Evolutionary conservation across 2,113 vertebrate genomes (phyloP).

Genomic region (Callaeas wilsoni): DNA sequence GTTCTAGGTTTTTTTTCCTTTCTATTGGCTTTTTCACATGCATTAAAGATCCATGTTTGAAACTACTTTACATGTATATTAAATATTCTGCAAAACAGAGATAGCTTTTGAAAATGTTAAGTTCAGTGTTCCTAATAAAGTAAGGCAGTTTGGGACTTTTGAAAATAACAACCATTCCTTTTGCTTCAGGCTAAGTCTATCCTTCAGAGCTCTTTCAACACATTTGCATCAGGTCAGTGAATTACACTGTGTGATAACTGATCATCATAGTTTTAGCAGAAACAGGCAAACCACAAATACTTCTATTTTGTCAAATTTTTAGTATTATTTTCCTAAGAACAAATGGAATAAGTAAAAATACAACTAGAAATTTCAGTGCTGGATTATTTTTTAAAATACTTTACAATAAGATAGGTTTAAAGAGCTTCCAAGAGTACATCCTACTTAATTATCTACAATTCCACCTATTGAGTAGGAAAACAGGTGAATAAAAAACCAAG

Average conservation of each 20-base stretch:
- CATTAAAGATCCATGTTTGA: background rate
- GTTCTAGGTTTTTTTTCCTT: accelerated
- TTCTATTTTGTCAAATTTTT: background rate
- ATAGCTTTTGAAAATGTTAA: background rate
- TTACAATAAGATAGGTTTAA: background rate
- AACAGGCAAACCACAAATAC: background rate
- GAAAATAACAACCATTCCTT: background rate
- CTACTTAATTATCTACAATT: background rate
- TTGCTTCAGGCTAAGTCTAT: background rate
- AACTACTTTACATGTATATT: background rate
- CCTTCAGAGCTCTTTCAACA: background rate
- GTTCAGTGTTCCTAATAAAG: background rate
- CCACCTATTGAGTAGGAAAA: background rate
- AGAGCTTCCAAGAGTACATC: background rate
- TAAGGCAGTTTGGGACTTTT: background rate
- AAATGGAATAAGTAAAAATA: background rate
- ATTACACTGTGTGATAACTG: background rate
- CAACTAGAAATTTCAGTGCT: background rate
- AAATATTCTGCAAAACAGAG: background rate
- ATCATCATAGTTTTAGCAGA: background rate
- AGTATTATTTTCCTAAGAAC: background rate
- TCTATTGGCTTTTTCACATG: background rate
- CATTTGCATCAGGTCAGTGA: background rate
- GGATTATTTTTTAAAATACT: background rate
- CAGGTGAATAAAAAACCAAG: background rate